phyloP scores from a whole-genome alignment of 2,797 vertebrate species.

The Tamandua tetradactyla region DNA sequence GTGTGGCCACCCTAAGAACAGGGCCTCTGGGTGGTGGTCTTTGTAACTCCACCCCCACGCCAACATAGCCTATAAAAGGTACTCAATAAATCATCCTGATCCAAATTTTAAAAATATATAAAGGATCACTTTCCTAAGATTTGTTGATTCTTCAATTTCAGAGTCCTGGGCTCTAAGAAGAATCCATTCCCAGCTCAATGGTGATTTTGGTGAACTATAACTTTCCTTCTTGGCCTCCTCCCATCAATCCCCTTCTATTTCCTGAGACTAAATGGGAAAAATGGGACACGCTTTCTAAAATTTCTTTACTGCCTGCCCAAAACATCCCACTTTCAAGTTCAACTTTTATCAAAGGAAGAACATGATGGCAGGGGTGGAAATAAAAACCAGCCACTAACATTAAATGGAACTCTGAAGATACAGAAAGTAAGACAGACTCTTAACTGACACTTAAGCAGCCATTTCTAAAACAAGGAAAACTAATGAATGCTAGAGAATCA shows the following conservation, averaged over 20 bases:
- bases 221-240: background rate
- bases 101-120: too few species aligned
- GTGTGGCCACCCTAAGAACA: too few species aligned
- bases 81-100: too few species aligned
- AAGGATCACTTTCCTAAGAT: background rate
- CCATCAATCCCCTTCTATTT: background rate
- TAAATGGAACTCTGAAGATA: background rate
- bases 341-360: conserved; percentile 39
- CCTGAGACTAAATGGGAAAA: conserved; percentile 26
- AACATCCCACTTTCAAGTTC: conserved; percentile 28
- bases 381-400: background rate
- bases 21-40: too few species aligned
- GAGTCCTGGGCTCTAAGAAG: background rate
- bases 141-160: conserved; percentile 25
- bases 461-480: conserved; percentile 43
- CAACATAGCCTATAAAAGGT: too few species aligned
- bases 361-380: background rate
- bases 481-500: conserved; percentile 18
- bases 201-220: background rate
- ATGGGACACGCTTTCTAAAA: background rate
- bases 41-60: too few species aligned
- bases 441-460: background rate
- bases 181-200: background rate
- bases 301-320: background rate
- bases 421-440: background rate